Evolutionary conservation across 2,797 vertebrate genomes (phyloP).

Genomic region (Psittacula derbiana): DNA sequence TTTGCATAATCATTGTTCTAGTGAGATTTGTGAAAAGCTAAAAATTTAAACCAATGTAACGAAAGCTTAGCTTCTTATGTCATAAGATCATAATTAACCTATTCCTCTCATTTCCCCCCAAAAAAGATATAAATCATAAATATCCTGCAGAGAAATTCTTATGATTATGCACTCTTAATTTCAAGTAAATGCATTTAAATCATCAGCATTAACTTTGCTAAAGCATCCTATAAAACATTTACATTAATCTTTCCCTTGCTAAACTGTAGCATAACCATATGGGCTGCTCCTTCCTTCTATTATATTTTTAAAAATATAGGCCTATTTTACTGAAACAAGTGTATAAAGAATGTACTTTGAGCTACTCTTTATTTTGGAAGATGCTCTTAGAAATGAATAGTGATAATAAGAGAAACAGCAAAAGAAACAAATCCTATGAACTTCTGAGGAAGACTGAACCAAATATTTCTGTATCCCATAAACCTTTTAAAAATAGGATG

Average conservation of each 20-base stretch:
- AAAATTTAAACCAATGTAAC: background rate
- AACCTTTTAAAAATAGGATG: background rate
- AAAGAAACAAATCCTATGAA: background rate
- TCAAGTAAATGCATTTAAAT: background rate
- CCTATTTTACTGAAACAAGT: background rate
- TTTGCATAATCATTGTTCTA: slow-evolving; percentile 3
- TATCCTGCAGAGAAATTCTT: background rate
- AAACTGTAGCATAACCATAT: background rate
- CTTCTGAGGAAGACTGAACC: background rate
- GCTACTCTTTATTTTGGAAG: background rate
- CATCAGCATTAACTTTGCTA: background rate
- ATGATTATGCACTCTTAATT: background rate
- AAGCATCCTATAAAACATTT: background rate
- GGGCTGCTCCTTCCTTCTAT: background rate
- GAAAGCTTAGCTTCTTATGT: background rate
- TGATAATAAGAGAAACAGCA: background rate
- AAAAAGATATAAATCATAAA: background rate
- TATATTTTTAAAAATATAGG: background rate
- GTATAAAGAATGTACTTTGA: background rate
- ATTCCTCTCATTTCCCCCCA: background rate
- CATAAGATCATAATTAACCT: background rate
- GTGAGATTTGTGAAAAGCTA: background rate
- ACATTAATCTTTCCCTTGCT: background rate
- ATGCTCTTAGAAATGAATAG: background rate
- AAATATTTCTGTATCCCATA: background rate